Evolutionary conservation across 2,888 invertebrate species (phyloP).

Genomic region (Venusia cambrica): DNA sequence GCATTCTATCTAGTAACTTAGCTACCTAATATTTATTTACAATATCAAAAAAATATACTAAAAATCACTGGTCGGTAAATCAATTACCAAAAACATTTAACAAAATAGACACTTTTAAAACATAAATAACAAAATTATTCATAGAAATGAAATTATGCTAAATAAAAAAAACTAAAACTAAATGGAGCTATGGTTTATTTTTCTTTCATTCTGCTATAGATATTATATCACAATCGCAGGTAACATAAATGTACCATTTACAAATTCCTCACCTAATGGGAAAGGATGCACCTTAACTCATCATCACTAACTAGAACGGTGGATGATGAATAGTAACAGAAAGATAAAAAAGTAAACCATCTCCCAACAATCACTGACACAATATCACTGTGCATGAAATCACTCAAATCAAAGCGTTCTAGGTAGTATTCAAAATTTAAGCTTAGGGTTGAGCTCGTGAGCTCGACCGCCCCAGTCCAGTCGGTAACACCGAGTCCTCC

Average conservation of each 20-base stretch:
- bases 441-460: conserved; percentile 91
- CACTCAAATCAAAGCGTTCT: conserved; percentile 68
- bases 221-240: too few relatives aligned
- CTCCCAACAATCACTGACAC: too few relatives aligned
- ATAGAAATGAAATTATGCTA: conserved; percentile 38
- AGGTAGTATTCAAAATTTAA: conserved; percentile 78
- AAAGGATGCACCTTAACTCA: too few relatives aligned
- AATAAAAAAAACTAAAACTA: conserved; percentile 61
- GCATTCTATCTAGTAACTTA: conserved; percentile 21
- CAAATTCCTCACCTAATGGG: too few relatives aligned
- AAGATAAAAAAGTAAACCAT: conserved; percentile 2
- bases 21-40: conserved; percentile 24
- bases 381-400: conserved; percentile 29
- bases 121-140: conserved; percentile 62
- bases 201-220: too few relatives aligned
- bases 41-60: conserved; percentile 26
- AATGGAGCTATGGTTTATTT: conserved; percentile 6
- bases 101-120: conserved; percentile 69
- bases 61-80: conserved; percentile 32
- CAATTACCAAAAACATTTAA: conserved; percentile 42
- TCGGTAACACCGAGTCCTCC: conserved; percentile 95
- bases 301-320: too few relatives aligned
- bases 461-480: conserved; percentile 97
- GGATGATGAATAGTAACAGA: too few relatives aligned
- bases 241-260: too few relatives aligned